Percentiles rank a stretch among this genome's conserved stretches.
Evolutionary conservation across 2,113 vertebrate species (phyloP).

Genomic region (Anarrhichthys ocellatus): DNA sequence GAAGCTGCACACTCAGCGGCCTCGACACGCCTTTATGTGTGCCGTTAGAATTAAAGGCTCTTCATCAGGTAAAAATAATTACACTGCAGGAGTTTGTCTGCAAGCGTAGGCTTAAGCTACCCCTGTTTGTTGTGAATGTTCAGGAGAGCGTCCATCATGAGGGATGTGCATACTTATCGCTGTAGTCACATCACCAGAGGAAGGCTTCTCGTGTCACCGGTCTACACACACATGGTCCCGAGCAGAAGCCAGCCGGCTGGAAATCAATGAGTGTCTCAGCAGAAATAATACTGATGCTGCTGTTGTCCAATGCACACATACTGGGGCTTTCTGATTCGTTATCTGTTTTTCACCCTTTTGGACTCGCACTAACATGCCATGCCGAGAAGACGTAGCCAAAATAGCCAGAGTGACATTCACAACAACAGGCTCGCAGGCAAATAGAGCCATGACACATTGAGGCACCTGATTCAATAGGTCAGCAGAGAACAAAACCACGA

Average conservation of each 20-base stretch:
- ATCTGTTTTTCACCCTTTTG: conserved; percentile 1
- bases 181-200: conserved; percentile 12
- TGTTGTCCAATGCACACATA: neutral
- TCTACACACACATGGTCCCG: no score
- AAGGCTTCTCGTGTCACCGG: neutral
- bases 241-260: neutral
- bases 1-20: conserved; percentile 40
- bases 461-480: neutral
- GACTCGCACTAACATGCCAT: neutral
- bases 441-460: neutral
- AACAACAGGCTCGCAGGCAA: conserved; percentile 1
- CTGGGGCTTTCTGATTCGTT: neutral
- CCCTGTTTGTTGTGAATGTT: neutral
- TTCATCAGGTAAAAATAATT: neutral
- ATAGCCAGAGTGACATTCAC: neutral
- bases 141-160: neutral
- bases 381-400: neutral
- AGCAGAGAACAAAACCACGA: conserved; percentile 10
- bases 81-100: neutral
- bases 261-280: neutral
- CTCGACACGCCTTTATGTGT: conserved; percentile 40
- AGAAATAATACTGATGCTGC: neutral
- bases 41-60: conserved; percentile 21
- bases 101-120: neutral
- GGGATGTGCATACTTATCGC: neutral